Evolutionary conservation across 2,113 vertebrate genomes (phyloP), one percentile per base, ranked within the genome.

Genomic region (Psittacara wagleri): DNA sequence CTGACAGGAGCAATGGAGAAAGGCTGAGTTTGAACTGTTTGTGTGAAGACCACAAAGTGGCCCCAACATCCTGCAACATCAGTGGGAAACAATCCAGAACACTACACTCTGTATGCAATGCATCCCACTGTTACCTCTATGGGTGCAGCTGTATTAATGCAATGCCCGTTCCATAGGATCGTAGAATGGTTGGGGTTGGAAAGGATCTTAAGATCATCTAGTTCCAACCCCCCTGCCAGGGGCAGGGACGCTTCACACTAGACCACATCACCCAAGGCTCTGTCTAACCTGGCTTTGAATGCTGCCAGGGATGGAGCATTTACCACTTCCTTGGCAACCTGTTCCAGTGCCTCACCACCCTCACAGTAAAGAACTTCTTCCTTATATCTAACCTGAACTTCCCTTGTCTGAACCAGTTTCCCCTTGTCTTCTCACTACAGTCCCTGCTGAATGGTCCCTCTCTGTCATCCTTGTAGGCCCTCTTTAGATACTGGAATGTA

Each of bases 101-200:
- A 12, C 24, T 2, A 3, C 0, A 1, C 22, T 20, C 14, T 8
- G 52, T 13, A 6, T 7, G 22, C 37, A 48, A 3, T 2, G 12
- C 2, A 5, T 27, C 70, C 28, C 63, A 20, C 48, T 24, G 3
- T 23, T 44, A 55, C 35, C 59, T 27, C 43, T 24, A 4, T 0
- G 7, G 10, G 3, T 39, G 39, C 51, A 64, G 28, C 4, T 70
- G 55, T 43, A 44, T 44, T 59, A 31, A 31, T 63, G 61, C 24
- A 72, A 10, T 6, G 29, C 4, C 52, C 61, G 23, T 5, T 23
- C 43, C 33, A 17, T 1, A 59, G 13, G 33, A 59, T n/a, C 3
- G 9, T 7, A 59, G 33, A 59, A n/a, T 23, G 5, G 20, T n/a
- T n/a, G 14, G 57, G 33, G 57, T 23, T 59, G 20, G 57, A 59